Base-by-base conservation (phyloP, 2,888 invertebrate genomes). In the Meta bourneti region DNA sequence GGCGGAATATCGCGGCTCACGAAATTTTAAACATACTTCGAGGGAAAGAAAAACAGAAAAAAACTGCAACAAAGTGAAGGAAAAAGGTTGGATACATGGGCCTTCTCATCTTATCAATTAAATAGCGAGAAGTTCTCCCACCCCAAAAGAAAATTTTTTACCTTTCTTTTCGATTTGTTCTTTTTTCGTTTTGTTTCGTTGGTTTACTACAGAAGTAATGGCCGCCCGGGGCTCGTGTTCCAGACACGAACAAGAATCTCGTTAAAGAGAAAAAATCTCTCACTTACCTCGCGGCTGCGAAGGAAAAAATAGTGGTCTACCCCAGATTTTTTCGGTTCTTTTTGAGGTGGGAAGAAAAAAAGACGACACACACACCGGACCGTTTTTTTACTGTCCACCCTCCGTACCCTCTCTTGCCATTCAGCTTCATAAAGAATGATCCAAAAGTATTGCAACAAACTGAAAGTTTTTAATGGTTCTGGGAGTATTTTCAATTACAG, bases 91-190 rank as follows among this genome's bases (percentile, higher is more conserved):
- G 34, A 34, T 34, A 34, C n/a, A 72, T 11, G 77, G 52, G 77
- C 82, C 78, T 83, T 82, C 82, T 75, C 91, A 91, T 91, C 82
- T 91, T 91, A 91, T 91, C 91, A 91, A 91, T 91, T 91, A 91
- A 91, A 91, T 82, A 78, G 87, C 78, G 87, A 87, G 81, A 90
- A 91, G 78, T 87, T 87, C 87, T 91, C 61, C 51, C 51, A 70
- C 52, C 84, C 78, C 51, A 74, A 72, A 87, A 81, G 80, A 90
- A 86, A 86, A 84, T 77, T 81, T n/a, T 90, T 79, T 77, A 75
- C 78, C 19, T 84, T 82, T 88, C 82, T 75, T 82, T 48, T 49
- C 16, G 77, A 77, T 61, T 79, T 70, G 16, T 70, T 49, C 71
- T 19, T 71, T 49, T 74, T 54, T 11, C 34, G 71, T 78, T 84